These are phyloP conservation scores for Cryptophagus acutangulus DNA, from an alignment of 2,888 invertebrate genomes.

Conservation along the genomic window DNA sequence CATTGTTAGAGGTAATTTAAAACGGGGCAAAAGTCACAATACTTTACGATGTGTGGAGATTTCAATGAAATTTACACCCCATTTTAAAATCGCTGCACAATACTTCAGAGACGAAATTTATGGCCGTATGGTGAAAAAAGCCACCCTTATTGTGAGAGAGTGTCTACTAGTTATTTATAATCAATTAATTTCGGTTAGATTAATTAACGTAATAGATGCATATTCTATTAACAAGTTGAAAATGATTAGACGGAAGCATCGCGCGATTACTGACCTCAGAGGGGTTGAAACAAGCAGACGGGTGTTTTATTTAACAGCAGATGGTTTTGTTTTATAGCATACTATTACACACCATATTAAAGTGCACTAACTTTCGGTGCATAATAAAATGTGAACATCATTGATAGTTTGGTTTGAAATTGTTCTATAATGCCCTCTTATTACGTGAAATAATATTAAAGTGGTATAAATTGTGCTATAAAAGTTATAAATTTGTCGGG, in stretches of 20 bases:
- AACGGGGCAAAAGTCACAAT: constrained; percentile 29
- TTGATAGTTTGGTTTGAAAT: no score
- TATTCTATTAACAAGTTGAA: constrained; percentile 26
- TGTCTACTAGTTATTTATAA: not conserved
- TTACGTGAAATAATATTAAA: no score
- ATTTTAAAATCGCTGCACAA: constrained; percentile 41
- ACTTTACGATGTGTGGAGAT: constrained; percentile 38
- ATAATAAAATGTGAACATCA: no score
- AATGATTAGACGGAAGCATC: constrained; percentile 27
- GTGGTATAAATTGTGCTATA: no score
- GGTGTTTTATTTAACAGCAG: constrained; percentile 24
- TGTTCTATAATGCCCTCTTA: no score
- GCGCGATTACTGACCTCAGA: constrained; percentile 15
- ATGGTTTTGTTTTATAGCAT: constrained; percentile 21
- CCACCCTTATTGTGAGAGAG: not conserved
- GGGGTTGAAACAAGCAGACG: constrained; percentile 20
- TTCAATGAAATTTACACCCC: constrained; percentile 46
- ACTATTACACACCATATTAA: constrained; percentile 16
- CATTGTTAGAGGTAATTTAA: constrained; percentile 7
- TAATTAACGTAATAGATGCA: no score
- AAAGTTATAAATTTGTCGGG: no score
- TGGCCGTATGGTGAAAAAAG: constrained; percentile 4
- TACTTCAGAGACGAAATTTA: constrained; percentile 23
- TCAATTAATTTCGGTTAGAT: not conserved
- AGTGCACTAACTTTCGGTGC: no score